Evolutionary conservation across 2,888 invertebrate species (phyloP), one percentile per base, ranked within the genome.

Genomic region (Holacanthella duospinosa): DNA sequence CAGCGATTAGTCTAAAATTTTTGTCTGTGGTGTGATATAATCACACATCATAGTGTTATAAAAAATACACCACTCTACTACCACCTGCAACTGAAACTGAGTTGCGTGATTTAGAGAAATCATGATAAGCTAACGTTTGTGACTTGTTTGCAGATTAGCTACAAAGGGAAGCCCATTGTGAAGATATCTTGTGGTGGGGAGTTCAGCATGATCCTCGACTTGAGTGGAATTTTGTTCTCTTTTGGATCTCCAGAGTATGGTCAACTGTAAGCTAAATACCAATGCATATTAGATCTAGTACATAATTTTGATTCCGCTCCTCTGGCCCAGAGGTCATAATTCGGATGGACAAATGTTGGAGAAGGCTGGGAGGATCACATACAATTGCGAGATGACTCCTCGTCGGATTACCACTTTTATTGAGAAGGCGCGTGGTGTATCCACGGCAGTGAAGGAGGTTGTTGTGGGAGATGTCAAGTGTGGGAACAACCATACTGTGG

Each of bases 341-440:
- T 90, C 93, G 0, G 94, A 94, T 77, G 94, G 94, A 26, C 92
- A 93, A 77, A 94, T 90, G 77, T 93, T 95, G 78, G 86, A 92
- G 64, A 90, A 89, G 19, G 88, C 87, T 69, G 93, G 88, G 43
- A 93, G 91, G 76, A 80, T 94, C 75, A 86, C 88, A 72, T 94
- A 85, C 81, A 87, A 89, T 76, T 90, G 86, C 77, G 91, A 92
- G 78, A 85, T 86, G 61, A 82, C 84, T 57, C 94, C 94, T 4
- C 88, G 92, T 75, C 85, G 88, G 74, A 84, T 95, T 60, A 85
- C 87, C 9, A 81, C 89, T 28, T 95, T 87, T 78, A 87, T 93
- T 69, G 93, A 94, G 77, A 91, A 91, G 78, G 83, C 82, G 65
- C 93, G 87, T 79, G 93, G 88, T 69, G 89, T 91, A 0, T 84